A percentile compares a stretch with the other conserved stretches of the same genome.
Evolutionary conservation across 2,888 invertebrate genomes (phyloP).

Genomic region (Rhagophthalmus giganteus): DNA sequence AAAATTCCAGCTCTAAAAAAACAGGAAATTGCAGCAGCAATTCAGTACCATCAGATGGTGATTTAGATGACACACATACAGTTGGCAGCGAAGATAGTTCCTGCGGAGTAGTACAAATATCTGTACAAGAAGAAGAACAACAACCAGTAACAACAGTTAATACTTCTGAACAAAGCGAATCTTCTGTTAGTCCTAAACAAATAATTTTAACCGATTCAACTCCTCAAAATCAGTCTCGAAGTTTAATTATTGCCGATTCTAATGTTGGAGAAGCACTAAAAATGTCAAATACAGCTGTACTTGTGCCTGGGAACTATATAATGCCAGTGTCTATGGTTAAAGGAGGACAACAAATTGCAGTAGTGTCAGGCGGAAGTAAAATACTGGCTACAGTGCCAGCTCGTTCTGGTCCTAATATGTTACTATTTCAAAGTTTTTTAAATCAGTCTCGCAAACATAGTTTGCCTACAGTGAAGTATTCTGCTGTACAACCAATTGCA

Average conservation of each 20-base stretch:
- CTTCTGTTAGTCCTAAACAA: constrained; percentile 44
- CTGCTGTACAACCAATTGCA: constrained; percentile 53
- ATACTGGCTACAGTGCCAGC: constrained; percentile 59
- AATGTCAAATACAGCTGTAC: constrained; percentile 66
- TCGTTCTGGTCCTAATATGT: constrained; percentile 63
- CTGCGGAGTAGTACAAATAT: constrained; percentile 65
- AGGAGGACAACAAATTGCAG: constrained; percentile 72
- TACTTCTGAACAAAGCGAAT: constrained; percentile 55
- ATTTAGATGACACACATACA: constrained; percentile 69
- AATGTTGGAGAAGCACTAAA: constrained; percentile 67
- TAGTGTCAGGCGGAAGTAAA: constrained; percentile 70
- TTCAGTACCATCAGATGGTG: constrained; percentile 47
- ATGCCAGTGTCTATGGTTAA: constrained; percentile 73
- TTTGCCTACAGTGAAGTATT: constrained; percentile 61
- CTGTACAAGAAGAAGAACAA: constrained; percentile 62
- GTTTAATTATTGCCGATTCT: constrained; percentile 63
- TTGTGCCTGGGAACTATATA: constrained; percentile 74
- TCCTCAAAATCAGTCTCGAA: constrained; percentile 55
- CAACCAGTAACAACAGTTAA: constrained; percentile 55
- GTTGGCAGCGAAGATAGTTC: constrained; percentile 79
- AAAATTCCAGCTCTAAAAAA: constrained; percentile 64
- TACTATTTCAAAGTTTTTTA: constrained; percentile 68
- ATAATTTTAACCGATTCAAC: constrained; percentile 51
- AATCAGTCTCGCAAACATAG: constrained; percentile 65
- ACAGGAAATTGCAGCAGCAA: constrained; percentile 55